phyloP scores from a whole-genome alignment of 2,797 vertebrate genomes.

The Chanos chanos region DNA sequence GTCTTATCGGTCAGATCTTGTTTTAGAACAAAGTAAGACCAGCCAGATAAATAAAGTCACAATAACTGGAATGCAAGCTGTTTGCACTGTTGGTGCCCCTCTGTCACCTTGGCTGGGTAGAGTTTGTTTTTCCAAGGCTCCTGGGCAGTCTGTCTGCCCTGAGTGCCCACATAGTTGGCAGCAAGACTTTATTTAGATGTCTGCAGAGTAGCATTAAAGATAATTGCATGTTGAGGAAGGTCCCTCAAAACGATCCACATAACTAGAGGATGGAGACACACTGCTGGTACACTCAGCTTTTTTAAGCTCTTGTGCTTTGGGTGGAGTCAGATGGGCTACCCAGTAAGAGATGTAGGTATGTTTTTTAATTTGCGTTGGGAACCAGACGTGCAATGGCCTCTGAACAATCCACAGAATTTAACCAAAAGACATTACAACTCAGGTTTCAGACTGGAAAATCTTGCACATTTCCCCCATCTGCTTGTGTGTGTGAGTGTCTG shows the following conservation, averaged over 20 bases:
- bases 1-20: slow-evolving; percentile 15
- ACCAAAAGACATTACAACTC: too few relatives aligned
- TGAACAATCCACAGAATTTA: too few relatives aligned
- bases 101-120: slow-evolving; percentile 50
- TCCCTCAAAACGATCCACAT: slow-evolving; percentile 67
- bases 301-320: slow-evolving; percentile 58
- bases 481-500: too few relatives aligned
- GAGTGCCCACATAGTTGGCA: slow-evolving; percentile 70
- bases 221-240: slow-evolving; percentile 77
- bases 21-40: slow-evolving; percentile 2
- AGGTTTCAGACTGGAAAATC: too few relatives aligned
- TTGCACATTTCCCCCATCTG: too few relatives aligned
- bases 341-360: slow-evolving; percentile 61
- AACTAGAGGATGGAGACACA: slow-evolving; percentile 30
- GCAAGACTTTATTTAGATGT: slow-evolving; percentile 76
- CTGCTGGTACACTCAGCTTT: slow-evolving; percentile 46
- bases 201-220: slow-evolving; percentile 80
- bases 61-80: slow-evolving; percentile 15
- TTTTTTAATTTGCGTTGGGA: slow-evolving; percentile 57
- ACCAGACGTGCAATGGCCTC: too few relatives aligned
- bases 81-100: slow-evolving; percentile 43
- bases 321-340: slow-evolving; percentile 66
- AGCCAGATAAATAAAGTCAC: slow-evolving; percentile 19
- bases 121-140: slow-evolving; percentile 64
- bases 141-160: slow-evolving; percentile 60